Evolutionary conservation across 2,888 invertebrate genomes (phyloP), one percentile per base, ranked within the genome.

Genomic region (Eilema sororculum): DNA sequence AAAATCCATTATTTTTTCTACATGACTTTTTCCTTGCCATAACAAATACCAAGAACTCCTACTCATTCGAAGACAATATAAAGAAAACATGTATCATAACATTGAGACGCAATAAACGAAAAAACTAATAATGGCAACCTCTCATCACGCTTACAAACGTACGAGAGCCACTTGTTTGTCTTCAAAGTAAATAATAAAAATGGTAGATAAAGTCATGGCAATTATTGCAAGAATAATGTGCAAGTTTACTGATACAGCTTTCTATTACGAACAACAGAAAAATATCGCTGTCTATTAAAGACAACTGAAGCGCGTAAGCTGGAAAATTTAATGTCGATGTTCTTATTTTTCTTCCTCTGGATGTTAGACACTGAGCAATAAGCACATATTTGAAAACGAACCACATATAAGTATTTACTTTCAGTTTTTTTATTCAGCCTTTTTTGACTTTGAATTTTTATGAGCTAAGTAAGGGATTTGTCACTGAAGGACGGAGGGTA

Each of bases 241-340:
- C 77, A 85, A 86, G 83, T 85, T 85, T 85, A 81, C 82, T 73
- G 77, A 85, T 80, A 83, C 80, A 79, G 78, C 78, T 79, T 86
- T 84, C 79, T 86, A 85, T 88, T 85, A 85, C 78, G 72, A 77
- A 74, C 76, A 77, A 86, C 82, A 85, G 88, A 88, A 88, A 89
- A 90, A 90, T 88, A 89, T 89, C 76, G 82, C 86, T 81, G 87
- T 89, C 89, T 91, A 91, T 90, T 90, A 89, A 90, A 92, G 87
- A 86, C 82, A 85, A 76, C 85, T 87, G 85, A 85, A 87, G 84
- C 87, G 84, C 83, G 75, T 71, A 75, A 72, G 80, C 37, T 77
- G 81, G 74, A 72, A 60, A 77, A 77, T 72, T 68, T 37, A 16
- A 65, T 81, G 68, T 84, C 86, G 86, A 86, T 80, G 56, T 56